Base-by-base conservation (phyloP, 1,140 invertebrate genomes). In the Limonius californicus region DNA sequence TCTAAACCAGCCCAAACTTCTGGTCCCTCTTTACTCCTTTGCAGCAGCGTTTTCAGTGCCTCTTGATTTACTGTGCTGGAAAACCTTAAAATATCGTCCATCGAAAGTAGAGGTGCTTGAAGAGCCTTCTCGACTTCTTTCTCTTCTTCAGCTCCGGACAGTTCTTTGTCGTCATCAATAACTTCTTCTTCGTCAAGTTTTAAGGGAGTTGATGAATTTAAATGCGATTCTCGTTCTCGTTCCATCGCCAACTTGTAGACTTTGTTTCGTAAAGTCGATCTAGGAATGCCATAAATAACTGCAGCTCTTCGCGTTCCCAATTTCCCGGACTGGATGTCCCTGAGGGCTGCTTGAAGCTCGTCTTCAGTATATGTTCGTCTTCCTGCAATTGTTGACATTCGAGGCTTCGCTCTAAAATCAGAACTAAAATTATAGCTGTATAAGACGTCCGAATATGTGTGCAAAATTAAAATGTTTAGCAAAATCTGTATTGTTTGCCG, bases 201-300 rank as follows among this genome's bases (percentile, higher is more conserved):
- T 45, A 74, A 61, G 15, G 69, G 71, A 72, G 69, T 72, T 79
- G 65, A 72, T 77, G 71, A 68, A 77, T 77, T 74, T 61, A 79
- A 79, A 74, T 82, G 81, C 68, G 77, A 83, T 67, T 86, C 82
- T 57, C 85, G 80, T 73, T 87, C 85, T 58, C 82, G 78, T 71
- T 87, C 89, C 77, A 87, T 81, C 30, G 89, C 88, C 71, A 93
- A 80, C 76, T 95, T 95, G 82, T 92, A 95, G 70, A 91, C 87
- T 82, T 98, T 98, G 80, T 97, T 97, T 42, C 95, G 84, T 4
- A 98, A 83, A 1, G 95, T 97, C 57, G 95, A 97, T 57, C 95
- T 83, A 2, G 95, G 95, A 74, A 98, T 96, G 60, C 94, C 94
- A 77, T 98, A 98, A 63, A 97, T 89, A 21, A 93, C 92, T 30